phyloP scores from a whole-genome alignment of 2,113 vertebrate genomes.

The Strix uralensis region DNA sequence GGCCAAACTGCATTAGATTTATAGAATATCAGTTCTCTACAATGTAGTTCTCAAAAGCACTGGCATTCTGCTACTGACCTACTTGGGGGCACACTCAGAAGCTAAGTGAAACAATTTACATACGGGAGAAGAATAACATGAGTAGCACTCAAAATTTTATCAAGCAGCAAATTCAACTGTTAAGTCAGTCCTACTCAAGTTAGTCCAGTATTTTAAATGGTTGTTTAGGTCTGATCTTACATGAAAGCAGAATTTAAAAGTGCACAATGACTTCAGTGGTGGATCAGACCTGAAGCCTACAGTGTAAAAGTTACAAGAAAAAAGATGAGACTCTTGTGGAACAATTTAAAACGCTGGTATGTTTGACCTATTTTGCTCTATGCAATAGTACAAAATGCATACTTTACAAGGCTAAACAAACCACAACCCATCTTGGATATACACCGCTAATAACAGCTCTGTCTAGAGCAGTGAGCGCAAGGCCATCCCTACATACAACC shows the following conservation, averaged over 20 bases:
- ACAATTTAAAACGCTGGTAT: background rate
- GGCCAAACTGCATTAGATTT: background rate
- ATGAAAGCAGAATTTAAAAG: background rate
- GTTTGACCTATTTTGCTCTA: conserved; percentile 3
- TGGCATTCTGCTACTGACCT: background rate
- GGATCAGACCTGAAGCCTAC: background rate
- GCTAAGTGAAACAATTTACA: background rate
- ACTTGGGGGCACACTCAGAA: background rate
- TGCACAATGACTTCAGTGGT: background rate
- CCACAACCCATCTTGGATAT: background rate
- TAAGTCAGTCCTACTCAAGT: background rate
- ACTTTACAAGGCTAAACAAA: background rate
- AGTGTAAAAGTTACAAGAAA: background rate
- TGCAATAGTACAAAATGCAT: background rate
- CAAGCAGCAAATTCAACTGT: background rate
- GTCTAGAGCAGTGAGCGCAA: background rate
- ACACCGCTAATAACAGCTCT: background rate
- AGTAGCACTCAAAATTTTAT: background rate
- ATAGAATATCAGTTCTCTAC: background rate
- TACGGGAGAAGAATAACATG: background rate
- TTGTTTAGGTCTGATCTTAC: background rate
- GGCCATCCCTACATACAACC: background rate
- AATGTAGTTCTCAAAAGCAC: background rate
- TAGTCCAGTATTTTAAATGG: background rate
- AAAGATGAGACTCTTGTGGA: background rate